Evolutionary conservation across 2,797 vertebrate genomes (phyloP).

Genomic region (Mus minutoides): DNA sequence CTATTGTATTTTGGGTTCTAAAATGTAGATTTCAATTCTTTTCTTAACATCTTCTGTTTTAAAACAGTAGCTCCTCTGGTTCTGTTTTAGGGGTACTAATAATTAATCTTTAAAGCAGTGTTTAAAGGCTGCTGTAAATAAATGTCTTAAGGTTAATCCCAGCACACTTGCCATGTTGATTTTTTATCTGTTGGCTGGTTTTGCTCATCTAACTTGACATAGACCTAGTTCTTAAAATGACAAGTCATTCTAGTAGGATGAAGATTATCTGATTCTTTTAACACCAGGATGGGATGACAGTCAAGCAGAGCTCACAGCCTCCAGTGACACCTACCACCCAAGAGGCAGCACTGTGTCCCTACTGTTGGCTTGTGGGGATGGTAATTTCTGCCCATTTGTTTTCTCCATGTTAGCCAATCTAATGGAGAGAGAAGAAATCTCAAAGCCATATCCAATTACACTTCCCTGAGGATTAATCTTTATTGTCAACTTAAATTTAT

Average conservation of each 20-base stretch:
- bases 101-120: not conserved
- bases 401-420: no score
- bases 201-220: conserved; percentile 8
- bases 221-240: not conserved
- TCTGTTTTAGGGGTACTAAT: not conserved
- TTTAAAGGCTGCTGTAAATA: not conserved
- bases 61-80: not conserved
- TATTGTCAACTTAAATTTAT: not conserved
- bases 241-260: not conserved
- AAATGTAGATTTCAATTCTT: conserved; percentile 3
- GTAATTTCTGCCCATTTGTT: not conserved
- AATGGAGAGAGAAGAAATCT: not conserved
- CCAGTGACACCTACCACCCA: not conserved
- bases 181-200: not conserved
- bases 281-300: not conserved
- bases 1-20: conserved; percentile 41
- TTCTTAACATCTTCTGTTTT: not conserved
- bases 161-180: not conserved
- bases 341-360: not conserved
- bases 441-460: no score
- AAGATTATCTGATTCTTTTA: not conserved
- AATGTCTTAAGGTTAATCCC: not conserved
- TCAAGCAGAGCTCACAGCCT: not conserved
- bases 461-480: not conserved
- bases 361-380: not conserved